These are phyloP conservation scores for Scartelaos histophorus DNA, from an alignment of 2,113 vertebrate species.

Conservation along the genomic window DNA sequence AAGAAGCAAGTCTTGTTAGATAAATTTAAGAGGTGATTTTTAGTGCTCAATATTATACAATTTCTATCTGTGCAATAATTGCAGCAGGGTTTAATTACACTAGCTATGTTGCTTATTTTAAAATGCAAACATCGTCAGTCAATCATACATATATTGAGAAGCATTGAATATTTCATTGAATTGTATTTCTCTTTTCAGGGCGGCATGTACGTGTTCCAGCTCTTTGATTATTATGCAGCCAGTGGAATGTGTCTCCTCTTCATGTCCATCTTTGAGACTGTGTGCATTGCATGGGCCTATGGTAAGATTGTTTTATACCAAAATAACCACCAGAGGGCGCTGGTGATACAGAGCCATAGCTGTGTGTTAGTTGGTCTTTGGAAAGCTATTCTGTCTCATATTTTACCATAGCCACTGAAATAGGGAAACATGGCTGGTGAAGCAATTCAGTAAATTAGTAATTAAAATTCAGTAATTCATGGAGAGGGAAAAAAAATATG, in stretches of 20 bases:
- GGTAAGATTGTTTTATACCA: conserved; percentile 74
- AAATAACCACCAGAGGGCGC: not conserved
- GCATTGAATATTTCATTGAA: too few relatives aligned
- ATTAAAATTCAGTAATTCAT: too few relatives aligned
- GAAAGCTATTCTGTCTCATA: not conserved
- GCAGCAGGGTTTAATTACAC: not conserved
- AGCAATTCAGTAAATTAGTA: too few relatives aligned
- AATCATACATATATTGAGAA: too few relatives aligned
- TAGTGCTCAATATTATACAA: too few relatives aligned
- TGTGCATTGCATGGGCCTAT: conserved; percentile 91
- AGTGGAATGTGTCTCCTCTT: conserved; percentile 95
- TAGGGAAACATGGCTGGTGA: not conserved
- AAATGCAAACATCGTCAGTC: not conserved
- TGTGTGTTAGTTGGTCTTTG: not conserved
- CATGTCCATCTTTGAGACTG: conserved; percentile 90
- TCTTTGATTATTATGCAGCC: conserved; percentile 94
- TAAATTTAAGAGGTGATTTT: too few relatives aligned
- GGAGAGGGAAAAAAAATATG: too few relatives aligned
- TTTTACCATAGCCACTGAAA: too few relatives aligned
- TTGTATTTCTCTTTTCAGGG: conserved; percentile 73
- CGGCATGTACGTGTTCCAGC: conserved; percentile 94
- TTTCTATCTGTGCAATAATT: too few relatives aligned
- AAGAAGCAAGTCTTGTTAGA: conserved; percentile 13
- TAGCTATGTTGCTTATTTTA: not conserved
- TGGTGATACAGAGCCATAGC: not conserved